Percentiles rank a stretch among this genome's conserved stretches.
Evolutionary conservation across 2,888 invertebrate species (phyloP).

Genomic region (Polyommatus iphigenia): DNA sequence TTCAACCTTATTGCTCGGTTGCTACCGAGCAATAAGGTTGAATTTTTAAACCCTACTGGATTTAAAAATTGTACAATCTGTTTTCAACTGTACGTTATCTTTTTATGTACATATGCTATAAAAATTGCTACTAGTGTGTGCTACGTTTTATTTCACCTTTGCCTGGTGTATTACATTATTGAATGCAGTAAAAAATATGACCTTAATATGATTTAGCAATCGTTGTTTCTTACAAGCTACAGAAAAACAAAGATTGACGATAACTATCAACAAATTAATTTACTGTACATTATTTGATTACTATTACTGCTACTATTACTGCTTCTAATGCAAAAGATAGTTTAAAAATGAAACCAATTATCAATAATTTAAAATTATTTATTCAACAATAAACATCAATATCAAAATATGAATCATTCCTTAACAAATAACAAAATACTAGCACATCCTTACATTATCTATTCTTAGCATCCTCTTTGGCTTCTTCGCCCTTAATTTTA

Average conservation of each 20-base stretch:
- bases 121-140: background rate
- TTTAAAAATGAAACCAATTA: background rate
- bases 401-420: slow-evolving; percentile 34
- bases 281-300: background rate
- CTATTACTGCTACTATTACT: background rate
- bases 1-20: no score
- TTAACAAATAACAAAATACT: slow-evolving; percentile 9
- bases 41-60: no score
- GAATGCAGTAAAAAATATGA: background rate
- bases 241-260: background rate
- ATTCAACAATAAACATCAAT: slow-evolving; percentile 34
- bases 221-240: no score
- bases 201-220: no score
- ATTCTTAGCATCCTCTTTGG: slow-evolving; percentile 57
- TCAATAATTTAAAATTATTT: background rate
- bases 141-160: background rate
- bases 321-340: background rate
- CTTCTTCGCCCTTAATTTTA: slow-evolving; percentile 52
- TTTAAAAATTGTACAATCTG: no score
- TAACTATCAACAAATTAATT: no score
- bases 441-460: slow-evolving; percentile 47
- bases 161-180: background rate
- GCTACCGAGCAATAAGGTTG: no score
- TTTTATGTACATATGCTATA: no score
- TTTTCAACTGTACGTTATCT: no score